A percentile compares a stretch with the other conserved stretches of the same genome.
Evolutionary conservation across 2,797 vertebrate genomes (phyloP).

Genomic region (Enteromius mattozi): DNA sequence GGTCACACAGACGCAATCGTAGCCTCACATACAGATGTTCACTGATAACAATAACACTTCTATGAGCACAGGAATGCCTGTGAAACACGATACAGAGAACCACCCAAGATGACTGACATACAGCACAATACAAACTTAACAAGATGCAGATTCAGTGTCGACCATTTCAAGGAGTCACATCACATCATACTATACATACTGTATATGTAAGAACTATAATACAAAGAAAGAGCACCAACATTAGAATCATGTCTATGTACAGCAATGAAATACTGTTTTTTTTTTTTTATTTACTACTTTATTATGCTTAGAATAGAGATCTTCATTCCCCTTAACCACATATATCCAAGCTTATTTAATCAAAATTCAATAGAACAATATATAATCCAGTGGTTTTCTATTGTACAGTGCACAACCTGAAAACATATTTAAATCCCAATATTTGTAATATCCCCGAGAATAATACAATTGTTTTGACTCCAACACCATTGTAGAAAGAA

Average conservation of each 20-base stretch:
- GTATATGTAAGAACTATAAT: not conserved
- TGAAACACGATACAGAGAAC: not conserved
- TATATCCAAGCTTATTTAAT: not conserved
- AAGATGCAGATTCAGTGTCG: not conserved
- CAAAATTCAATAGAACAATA: not conserved
- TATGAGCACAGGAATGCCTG: not conserved
- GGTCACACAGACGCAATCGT: not conserved
- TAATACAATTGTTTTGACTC: not conserved
- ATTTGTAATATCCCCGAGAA: not conserved
- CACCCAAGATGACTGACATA: not conserved
- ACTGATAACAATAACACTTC: slow-evolving; percentile 14
- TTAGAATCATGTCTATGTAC: slow-evolving; percentile 12
- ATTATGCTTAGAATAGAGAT: not conserved
- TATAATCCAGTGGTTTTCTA: slow-evolving; percentile 13
- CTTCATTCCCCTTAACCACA: not conserved
- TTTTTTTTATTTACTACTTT: not conserved
- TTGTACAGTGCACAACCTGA: not conserved
- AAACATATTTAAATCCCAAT: not conserved
- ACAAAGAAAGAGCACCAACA: slow-evolving; percentile 15
- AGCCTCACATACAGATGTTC: not conserved
- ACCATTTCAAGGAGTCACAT: not conserved
- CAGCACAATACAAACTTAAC: not conserved
- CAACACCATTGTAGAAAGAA: not conserved
- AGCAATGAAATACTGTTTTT: slow-evolving; percentile 4
- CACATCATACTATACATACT: not conserved